Percentiles rank a stretch among this genome's conserved stretches.
Conservation (phyloP, 1,140 invertebrate species). For the Zophobas atratus region DNA sequence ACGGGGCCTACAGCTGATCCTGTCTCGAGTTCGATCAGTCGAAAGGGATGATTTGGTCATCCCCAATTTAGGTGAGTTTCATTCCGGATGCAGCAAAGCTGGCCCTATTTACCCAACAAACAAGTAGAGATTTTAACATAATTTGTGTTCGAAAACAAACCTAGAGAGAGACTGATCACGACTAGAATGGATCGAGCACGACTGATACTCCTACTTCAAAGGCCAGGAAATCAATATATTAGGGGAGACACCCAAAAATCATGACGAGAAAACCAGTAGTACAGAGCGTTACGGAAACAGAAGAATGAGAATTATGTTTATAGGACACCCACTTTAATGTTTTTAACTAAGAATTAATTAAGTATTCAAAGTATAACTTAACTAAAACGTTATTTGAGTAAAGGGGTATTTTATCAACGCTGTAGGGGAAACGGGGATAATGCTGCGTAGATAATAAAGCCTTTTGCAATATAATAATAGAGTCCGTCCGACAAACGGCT, state of each 20-base stretch:
- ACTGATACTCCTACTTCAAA: conserved; percentile 17
- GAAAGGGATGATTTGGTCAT: conserved; percentile 40
- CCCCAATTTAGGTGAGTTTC: conserved; percentile 37
- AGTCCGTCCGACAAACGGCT: too few relatives aligned
- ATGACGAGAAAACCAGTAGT: conserved; percentile 22
- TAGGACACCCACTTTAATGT: not conserved
- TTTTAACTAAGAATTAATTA: too few relatives aligned
- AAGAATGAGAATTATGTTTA: not conserved
- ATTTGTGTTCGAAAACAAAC: conserved; percentile 39
- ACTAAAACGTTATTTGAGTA: too few relatives aligned
- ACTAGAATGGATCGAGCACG: conserved; percentile 7
- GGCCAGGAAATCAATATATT: conserved; percentile 29
- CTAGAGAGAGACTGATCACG: conserved; percentile 28
- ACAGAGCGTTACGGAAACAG: conserved; percentile 34
- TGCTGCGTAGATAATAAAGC: too few relatives aligned
- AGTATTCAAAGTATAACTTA: too few relatives aligned
- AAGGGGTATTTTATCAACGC: too few relatives aligned
- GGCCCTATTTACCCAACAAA: conserved; percentile 34
- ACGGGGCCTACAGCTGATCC: not conserved
- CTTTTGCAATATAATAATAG: too few relatives aligned
- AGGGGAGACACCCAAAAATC: conserved; percentile 38
- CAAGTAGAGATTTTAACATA: conserved; percentile 41
- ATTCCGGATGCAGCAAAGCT: conserved; percentile 40
- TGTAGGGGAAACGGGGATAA: too few relatives aligned
- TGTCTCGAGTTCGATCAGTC: conserved; percentile 22